These are phyloP conservation scores for Agapostemon virescens DNA, from an alignment of 2,888 invertebrate genomes.

Conservation along the genomic window DNA sequence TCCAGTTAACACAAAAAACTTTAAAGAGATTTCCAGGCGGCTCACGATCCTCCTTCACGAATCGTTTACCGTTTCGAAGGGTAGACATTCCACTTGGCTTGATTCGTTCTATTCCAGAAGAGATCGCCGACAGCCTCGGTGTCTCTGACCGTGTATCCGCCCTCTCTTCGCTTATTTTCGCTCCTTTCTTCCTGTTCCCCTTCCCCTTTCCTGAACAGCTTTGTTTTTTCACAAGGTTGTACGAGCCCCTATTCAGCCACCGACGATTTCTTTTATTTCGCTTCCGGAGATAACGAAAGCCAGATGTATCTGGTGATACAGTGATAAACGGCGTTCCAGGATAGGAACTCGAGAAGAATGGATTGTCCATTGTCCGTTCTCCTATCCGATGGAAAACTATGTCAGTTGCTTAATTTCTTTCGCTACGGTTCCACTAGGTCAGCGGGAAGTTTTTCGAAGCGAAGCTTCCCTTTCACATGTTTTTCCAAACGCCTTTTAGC, in stretches of 20 bases:
- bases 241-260: conserved; percentile 38
- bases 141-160: neutral
- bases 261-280: conserved; percentile 43
- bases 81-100: conserved; percentile 53
- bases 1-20: conserved; percentile 26
- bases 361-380: conserved; percentile 39
- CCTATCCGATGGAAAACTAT: conserved; percentile 4
- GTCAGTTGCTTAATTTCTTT: conserved; percentile 14
- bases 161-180: neutral
- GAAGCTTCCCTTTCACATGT: neutral
- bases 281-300: conserved; percentile 44
- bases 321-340: conserved; percentile 40
- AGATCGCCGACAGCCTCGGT: neutral
- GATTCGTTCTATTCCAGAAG: conserved; percentile 48
- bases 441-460: neutral
- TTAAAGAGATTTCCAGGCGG: conserved; percentile 44
- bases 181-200: neutral
- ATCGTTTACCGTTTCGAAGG: conserved; percentile 44
- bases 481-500: neutral
- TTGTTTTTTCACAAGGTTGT: conserved; percentile 48
- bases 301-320: conserved; percentile 47
- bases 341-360: conserved; percentile 17
- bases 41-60: conserved; percentile 41
- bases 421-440: neutral
- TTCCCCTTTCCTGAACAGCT: conserved; percentile 12